Percentiles rank a stretch among this genome's conserved stretches.
Conservation (phyloP, 2,797 vertebrate genomes). For the Pipistrellus kuhlii region DNA sequence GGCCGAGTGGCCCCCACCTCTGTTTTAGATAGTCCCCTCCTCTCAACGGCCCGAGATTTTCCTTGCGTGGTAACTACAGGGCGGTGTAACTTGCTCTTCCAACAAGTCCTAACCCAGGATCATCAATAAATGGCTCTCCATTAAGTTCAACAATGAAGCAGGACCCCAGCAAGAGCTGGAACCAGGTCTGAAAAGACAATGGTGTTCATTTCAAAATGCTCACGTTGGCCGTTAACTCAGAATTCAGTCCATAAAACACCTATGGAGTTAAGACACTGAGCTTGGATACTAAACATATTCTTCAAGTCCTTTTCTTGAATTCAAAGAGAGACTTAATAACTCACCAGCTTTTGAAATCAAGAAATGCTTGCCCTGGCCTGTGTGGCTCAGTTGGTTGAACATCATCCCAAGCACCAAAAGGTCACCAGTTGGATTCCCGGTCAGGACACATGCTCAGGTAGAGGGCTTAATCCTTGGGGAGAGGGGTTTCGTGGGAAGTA, state of each 20-base stretch:
- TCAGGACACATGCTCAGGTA: too few species aligned
- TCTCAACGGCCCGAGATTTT: not conserved
- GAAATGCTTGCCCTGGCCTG: constrained; percentile 11
- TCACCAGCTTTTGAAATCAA: constrained; percentile 57
- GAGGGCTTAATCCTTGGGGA: too few species aligned
- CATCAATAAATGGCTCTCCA: not conserved
- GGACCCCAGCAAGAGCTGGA: not conserved
- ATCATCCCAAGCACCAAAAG: too few species aligned
- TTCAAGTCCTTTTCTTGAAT: constrained; percentile 39
- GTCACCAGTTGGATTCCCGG: too few species aligned
- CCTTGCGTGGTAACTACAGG: not conserved
- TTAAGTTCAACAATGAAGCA: not conserved
- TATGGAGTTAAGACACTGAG: not conserved
- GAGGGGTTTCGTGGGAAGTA: too few species aligned
- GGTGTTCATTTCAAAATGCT: constrained; percentile 13
- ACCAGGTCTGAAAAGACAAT: not conserved
- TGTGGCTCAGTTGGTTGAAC: too few species aligned
- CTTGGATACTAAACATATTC: constrained; percentile 48
- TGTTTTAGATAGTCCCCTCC: not conserved
- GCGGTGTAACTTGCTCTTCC: not conserved
- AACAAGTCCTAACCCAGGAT: not conserved
- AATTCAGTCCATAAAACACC: constrained; percentile 63
- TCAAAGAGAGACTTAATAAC: constrained; percentile 68
- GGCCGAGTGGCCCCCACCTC: too few species aligned
- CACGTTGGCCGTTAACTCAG: not conserved